Evolutionary conservation across 2,888 invertebrate species (phyloP).

Genomic region (Nowickia ferox): DNA sequence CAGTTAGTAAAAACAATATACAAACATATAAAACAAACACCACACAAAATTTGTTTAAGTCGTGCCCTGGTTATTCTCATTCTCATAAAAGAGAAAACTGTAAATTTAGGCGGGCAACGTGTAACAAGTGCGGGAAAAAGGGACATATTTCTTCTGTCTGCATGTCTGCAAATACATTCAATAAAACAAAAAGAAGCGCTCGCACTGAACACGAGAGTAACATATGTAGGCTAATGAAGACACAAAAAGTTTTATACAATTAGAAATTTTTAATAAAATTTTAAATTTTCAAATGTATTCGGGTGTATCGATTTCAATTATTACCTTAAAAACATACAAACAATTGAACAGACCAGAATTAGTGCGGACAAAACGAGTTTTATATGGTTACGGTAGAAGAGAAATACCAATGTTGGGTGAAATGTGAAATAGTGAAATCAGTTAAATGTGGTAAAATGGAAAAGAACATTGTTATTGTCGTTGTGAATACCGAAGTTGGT

Average conservation of each 20-base stretch:
- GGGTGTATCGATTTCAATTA: constrained; percentile 60
- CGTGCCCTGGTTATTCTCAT: constrained; percentile 52
- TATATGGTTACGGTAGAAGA: constrained; percentile 56
- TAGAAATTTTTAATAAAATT: constrained; percentile 34
- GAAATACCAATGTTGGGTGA: constrained; percentile 53
- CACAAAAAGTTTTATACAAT: constrained; percentile 52
- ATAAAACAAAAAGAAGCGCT: too few relatives aligned
- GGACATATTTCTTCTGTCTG: too few relatives aligned
- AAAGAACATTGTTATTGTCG: constrained; percentile 1
- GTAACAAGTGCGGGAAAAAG: constrained; percentile 55
- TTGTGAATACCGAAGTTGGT: not conserved
- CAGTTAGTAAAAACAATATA: constrained; percentile 4
- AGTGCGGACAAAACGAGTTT: constrained; percentile 19
- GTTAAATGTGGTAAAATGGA: too few relatives aligned
- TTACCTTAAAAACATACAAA: constrained; percentile 57
- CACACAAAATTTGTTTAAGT: constrained; percentile 32
- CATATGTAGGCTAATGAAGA: constrained; percentile 3
- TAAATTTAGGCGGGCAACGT: constrained; percentile 49
- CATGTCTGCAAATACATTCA: too few relatives aligned
- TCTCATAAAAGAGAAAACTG: constrained; percentile 48
- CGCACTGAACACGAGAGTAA: not conserved
- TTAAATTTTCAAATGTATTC: constrained; percentile 68
- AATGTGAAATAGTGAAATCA: too few relatives aligned
- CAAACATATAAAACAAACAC: not conserved
- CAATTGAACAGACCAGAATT: constrained; percentile 36